phyloP scores from a whole-genome alignment of 2,888 invertebrate species.

The Acleris literana region DNA sequence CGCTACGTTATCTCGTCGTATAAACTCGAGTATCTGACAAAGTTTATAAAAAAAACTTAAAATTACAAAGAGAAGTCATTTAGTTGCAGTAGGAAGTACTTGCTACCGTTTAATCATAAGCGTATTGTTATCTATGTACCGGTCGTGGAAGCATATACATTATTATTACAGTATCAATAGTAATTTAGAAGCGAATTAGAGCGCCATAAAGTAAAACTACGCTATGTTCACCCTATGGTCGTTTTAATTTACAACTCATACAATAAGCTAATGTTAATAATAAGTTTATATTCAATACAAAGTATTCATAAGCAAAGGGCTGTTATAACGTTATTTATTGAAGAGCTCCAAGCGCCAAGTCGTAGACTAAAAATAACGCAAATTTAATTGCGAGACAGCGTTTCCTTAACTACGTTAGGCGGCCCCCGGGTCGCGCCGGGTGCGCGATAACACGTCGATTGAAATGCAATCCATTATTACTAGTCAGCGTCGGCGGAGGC shows the following conservation, averaged over 20 bases:
- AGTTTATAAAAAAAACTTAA: slow-evolving; percentile 15
- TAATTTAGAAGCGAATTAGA: slow-evolving; percentile 47
- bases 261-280: slow-evolving; percentile 32
- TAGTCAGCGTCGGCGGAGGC: slow-evolving; percentile 60
- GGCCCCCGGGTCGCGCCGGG: slow-evolving; percentile 40
- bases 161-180: slow-evolving; percentile 51
- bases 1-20: slow-evolving; percentile 47
- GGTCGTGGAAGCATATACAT: slow-evolving; percentile 62
- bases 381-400: slow-evolving; percentile 48
- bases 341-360: slow-evolving; percentile 63
- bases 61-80: slow-evolving; percentile 34
- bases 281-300: slow-evolving; percentile 29
- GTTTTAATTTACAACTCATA: slow-evolving; percentile 44
- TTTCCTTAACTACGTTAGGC: slow-evolving; percentile 40
- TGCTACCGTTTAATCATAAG: slow-evolving; percentile 56
- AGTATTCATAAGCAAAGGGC: slow-evolving; percentile 38
- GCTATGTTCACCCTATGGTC: slow-evolving; percentile 39
- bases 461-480: slow-evolving; percentile 72
- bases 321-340: slow-evolving; percentile 58
- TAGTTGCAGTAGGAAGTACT: slow-evolving; percentile 27
- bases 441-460: slow-evolving; percentile 61
- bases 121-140: slow-evolving; percentile 57
- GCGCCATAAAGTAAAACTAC: slow-evolving; percentile 41
- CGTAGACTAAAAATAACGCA: slow-evolving; percentile 53
- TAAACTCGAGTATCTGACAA: slow-evolving; percentile 11